phyloP scores from a whole-genome alignment of 2,797 vertebrate genomes.

The Aulostomus chinensis region DNA sequence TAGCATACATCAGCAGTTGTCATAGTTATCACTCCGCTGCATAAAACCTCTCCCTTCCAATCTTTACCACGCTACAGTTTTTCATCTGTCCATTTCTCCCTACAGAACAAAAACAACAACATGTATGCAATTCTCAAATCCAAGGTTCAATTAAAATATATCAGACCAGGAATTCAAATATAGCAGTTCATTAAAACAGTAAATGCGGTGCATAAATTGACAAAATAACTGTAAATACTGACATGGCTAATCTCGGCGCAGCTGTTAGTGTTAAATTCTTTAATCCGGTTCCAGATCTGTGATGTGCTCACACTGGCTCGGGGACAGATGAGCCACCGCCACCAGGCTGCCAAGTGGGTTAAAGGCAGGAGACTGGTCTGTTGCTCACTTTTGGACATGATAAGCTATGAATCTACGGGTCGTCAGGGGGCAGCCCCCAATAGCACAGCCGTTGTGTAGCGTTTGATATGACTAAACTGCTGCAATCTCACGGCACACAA shows the following conservation, averaged over 20 bases:
- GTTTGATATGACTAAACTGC: conserved; percentile 31
- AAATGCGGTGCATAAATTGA: conserved; percentile 51
- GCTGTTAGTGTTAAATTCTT: conserved; percentile 76
- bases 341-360: conserved; percentile 77
- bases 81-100: conserved; percentile 1
- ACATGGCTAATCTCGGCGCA: conserved; percentile 77
- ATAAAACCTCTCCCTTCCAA: conserved; percentile 12
- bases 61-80: no score
- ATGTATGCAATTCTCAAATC: not conserved
- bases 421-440: conserved; percentile 37
- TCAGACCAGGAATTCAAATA: conserved; percentile 34
- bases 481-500: conserved; percentile 16
- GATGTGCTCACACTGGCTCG: conserved; percentile 71
- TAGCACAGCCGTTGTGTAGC: conserved; percentile 37
- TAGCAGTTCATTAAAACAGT: conserved; percentile 44
- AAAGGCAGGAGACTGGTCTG: conserved; percentile 67
- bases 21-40: conserved; percentile 15
- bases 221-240: conserved; percentile 81
- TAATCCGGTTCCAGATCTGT: conserved; percentile 78
- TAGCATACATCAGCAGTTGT: conserved; percentile 17
- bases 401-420: conserved; percentile 60
- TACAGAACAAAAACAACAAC: not conserved
- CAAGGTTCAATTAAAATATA: conserved; percentile 21
- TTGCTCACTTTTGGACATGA: conserved; percentile 66
- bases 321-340: conserved; percentile 76